Conservation (phyloP, 1,140 invertebrate genomes). For the Drosophila albomicans region DNA sequence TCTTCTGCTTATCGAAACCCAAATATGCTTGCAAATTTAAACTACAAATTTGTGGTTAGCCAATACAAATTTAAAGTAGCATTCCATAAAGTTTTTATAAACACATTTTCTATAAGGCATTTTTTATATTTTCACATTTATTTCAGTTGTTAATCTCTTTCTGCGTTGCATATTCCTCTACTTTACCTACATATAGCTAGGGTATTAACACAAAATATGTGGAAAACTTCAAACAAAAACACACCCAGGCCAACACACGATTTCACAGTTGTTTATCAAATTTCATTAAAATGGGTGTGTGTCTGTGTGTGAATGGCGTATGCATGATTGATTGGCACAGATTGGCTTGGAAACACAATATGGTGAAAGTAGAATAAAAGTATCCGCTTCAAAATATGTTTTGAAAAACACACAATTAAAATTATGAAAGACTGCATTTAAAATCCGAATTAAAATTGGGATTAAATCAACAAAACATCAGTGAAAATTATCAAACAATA, state of each 20-base stretch:
- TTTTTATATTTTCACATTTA: background rate
- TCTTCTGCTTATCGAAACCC: background rate
- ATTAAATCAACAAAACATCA: constrained; percentile 1
- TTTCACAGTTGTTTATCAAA: constrained; percentile 34
- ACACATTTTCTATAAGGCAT: background rate
- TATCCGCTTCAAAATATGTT: constrained; percentile 17
- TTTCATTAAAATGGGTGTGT: constrained; percentile 1
- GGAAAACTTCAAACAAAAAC: constrained; percentile 25
- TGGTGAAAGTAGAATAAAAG: constrained; percentile 23
- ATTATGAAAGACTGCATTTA: background rate
- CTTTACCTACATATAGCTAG: background rate
- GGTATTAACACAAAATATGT: constrained; percentile 3
- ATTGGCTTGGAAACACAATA: constrained; percentile 62
- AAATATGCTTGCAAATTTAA: background rate
- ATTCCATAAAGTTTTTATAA: background rate
- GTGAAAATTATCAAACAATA: constrained; percentile 1
- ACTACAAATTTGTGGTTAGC: background rate
- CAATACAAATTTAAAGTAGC: no score
- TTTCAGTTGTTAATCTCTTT: background rate
- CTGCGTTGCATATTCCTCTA: background rate
- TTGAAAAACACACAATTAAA: constrained; percentile 22
- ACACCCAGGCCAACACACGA: constrained; percentile 6
- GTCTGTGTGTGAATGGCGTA: constrained; percentile 21
- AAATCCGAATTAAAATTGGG: background rate
- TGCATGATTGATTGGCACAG: constrained; percentile 72